Evolutionary conservation across 2,888 invertebrate genomes (phyloP).

Genomic region (Junonia oenone): DNA sequence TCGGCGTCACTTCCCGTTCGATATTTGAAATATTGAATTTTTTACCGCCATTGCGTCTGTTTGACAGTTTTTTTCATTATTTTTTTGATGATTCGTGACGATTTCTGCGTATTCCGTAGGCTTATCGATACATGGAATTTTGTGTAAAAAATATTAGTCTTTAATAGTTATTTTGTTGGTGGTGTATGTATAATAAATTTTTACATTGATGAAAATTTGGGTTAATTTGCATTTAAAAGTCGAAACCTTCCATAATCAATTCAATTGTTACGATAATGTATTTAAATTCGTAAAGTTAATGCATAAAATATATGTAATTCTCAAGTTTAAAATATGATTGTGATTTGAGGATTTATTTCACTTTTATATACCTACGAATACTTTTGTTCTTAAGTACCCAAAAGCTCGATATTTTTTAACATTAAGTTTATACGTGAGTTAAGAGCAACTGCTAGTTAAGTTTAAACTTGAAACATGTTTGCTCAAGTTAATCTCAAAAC

Average conservation of each 20-base stretch:
- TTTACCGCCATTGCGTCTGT: slow-evolving; percentile 26
- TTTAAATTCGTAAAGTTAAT: background rate
- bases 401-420: too few species aligned
- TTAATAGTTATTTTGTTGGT: background rate
- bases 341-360: too few species aligned
- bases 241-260: background rate
- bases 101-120: slow-evolving; percentile 4
- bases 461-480: too few species aligned
- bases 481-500: background rate
- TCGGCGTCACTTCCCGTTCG: slow-evolving; percentile 53
- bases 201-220: background rate
- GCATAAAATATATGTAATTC: background rate
- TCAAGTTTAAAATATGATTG: too few species aligned
- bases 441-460: too few species aligned
- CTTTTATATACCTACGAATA: too few species aligned
- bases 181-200: background rate
- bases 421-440: too few species aligned
- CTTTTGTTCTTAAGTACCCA: too few species aligned
- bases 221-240: background rate
- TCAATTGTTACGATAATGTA: background rate
- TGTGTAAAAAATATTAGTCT: background rate
- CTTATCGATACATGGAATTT: slow-evolving; percentile 10
- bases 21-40: slow-evolving; percentile 44
- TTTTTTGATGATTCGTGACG: background rate
- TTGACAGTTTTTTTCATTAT: background rate